Evolutionary conservation across 1,140 invertebrate genomes (phyloP), one percentile per base, ranked within the genome.

Genomic region (Drosophila miranda): DNA sequence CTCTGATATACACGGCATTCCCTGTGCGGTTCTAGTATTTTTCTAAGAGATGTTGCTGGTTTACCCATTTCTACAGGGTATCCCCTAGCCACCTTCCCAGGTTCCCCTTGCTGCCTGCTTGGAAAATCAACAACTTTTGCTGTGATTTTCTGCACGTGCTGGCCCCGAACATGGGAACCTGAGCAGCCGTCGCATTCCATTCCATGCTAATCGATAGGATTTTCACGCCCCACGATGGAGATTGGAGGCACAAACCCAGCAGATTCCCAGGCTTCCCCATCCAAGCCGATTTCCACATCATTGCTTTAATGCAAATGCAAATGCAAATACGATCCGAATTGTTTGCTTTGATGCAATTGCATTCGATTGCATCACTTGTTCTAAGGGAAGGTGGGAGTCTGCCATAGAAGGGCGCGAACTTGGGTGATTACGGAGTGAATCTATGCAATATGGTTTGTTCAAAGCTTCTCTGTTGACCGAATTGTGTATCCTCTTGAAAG

Each of bases 131-230:
- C 34, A 42, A 42, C 1, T 58, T 14, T 19, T 44, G 41, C 16
- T 41, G 51, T 56, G 52, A 55, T 44, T 72, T 55, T 73, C 69
- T 46, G 58, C 70, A 73, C 51, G 68, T 73, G 70, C 59, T 64
- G 69, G 52, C 60, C 56, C 51, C 30, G 45, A 73, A 30, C 50
- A 42, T 68, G 64, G 63, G 64, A 72, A 45, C 19, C 16, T 19
- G 14, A 23, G 30, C 11, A 14, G 42, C 51, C 45, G 53, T 16
- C 45, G 16, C 41, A 55, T 73, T 73, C 41, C 51, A 73, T 63
- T 73, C 41, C 51, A 73, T 63, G 69, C 60, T 57, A 64, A 73
- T 73, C 28, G 43, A 48, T 48, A 21, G 38, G 46, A 57, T 74
- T 73, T 73, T 73, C 69, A 74, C 69, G 73, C 69, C 48, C 19